These are phyloP conservation scores for Alcedo quadribrachys DNA, from an alignment of 2,797 vertebrate species.

Conservation along the genomic window DNA sequence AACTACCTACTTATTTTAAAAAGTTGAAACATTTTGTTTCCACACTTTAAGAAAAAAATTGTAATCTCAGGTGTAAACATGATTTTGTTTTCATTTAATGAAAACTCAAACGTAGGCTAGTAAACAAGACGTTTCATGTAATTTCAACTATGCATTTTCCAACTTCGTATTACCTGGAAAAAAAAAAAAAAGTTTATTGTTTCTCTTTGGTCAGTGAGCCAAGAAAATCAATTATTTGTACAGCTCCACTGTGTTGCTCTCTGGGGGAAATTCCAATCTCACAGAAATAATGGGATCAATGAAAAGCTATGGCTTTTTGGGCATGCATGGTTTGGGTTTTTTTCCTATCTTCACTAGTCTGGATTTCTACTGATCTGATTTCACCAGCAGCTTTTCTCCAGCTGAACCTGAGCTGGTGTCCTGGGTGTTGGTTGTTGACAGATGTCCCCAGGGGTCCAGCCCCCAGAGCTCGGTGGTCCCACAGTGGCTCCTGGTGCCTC, in stretches of 20 bases:
- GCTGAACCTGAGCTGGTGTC: not conserved
- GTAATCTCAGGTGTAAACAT: not conserved
- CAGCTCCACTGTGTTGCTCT: not conserved
- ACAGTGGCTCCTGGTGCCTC: fast-evolving
- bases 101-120: not conserved
- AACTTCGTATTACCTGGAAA: not conserved
- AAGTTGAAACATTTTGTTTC: not conserved
- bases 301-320: not conserved
- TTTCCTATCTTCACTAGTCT: not conserved
- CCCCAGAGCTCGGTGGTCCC: not conserved
- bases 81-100: not conserved
- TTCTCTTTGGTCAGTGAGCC: not conserved
- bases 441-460: fast-evolving
- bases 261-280: not conserved
- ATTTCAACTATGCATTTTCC: not conserved
- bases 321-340: no score
- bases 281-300: not conserved
- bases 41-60: not conserved
- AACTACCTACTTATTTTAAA: not conserved
- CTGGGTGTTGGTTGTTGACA: not conserved
- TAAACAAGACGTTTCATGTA: not conserved
- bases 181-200: not conserved
- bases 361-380: not conserved
- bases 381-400: not conserved
- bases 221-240: not conserved